A percentile compares a stretch with the other conserved stretches of the same genome.
Conservation (phyloP, 2,113 vertebrate species). For the cattle (Bos taurus) region ARS-UCD2.0 NC_037356.1:22918001-22918500, state of each 20-base stretch:
- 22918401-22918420: neutral
- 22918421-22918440: neutral
- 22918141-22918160: neutral
- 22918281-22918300: neutral
- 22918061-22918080: neutral
- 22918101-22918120: neutral
- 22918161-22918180: neutral
- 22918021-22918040: slow-evolving; percentile 39
- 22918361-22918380: neutral
- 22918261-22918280: neutral
- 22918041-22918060: neutral
- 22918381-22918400: neutral
- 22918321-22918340: neutral
- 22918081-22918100: neutral
- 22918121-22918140: neutral
- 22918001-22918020: neutral
- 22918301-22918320: neutral
- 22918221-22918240: neutral
- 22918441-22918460: too few relatives aligned
- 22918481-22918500: neutral
- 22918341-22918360: neutral
- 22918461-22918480: neutral
- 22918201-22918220: neutral
- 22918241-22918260: neutral
- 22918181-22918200: neutral